These are phyloP conservation scores for Daphoenositta chrysoptera DNA, from an alignment of 2,113 vertebrate genomes.

Conservation along the genomic window DNA sequence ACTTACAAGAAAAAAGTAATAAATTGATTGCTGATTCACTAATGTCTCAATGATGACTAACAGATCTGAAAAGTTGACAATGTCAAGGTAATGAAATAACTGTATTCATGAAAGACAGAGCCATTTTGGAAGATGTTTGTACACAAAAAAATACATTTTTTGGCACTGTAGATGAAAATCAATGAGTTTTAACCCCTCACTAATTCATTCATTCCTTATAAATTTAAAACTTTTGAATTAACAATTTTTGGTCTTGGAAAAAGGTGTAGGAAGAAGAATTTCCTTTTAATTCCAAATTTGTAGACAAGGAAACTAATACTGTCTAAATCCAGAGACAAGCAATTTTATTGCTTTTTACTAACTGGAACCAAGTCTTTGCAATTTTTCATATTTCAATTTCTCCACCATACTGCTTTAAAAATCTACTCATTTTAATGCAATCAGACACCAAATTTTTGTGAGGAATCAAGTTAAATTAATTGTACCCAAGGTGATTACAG, in stretches of 20 bases:
- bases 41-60: neutral
- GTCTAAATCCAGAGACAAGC: neutral
- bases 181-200: neutral
- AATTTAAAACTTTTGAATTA: neutral
- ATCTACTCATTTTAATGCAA: neutral
- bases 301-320: neutral
- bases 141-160: neutral
- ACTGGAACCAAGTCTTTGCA: neutral
- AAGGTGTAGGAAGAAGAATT: neutral
- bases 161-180: neutral
- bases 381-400: neutral
- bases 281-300: neutral
- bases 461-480: neutral
- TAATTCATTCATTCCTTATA: neutral
- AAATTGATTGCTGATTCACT: neutral
- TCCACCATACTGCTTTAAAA: neutral
- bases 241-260: neutral
- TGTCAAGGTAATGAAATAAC: neutral
- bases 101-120: neutral
- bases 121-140: neutral
- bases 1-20: neutral
- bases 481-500: neutral
- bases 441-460: neutral
- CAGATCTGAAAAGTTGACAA: neutral
- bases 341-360: neutral